Base-by-base conservation (phyloP, 2,888 invertebrate species). In the Hyalella azteca region DNA sequence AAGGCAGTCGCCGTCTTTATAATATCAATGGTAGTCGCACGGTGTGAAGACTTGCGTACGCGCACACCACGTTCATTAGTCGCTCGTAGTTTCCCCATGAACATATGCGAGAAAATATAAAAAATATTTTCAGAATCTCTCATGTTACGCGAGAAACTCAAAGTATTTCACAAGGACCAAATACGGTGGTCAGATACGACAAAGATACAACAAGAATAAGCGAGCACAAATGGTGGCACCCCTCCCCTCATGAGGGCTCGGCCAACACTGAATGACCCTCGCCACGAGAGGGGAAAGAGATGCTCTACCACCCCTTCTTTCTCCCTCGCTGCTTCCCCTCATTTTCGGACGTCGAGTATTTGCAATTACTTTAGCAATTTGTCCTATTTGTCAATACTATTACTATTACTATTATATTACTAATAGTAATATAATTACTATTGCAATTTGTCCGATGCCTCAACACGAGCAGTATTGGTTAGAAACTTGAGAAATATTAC, bases 361-460 rank as follows among this genome's bases (percentile, higher is more conserved):
- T 54, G 22, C 54, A 22, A 54, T 54, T 54, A 54, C 54, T 54
- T 54, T 54, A 29, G 26, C 54, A 54, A 54, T 54, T 54, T 54
- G 54, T 22, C 54, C 54, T 22, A 54, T 54, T 22, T 29, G 26
- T 54, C 54, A 26, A 11, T 29, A 54, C 19, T 22, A 29, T 7
- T 29, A 11, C 11, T 29, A 54, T 54, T 29, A n/a, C n/a, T n/a
- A n/a, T n/a, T n/a, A n/a, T n/a, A n/a, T n/a, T n/a, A n/a, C n/a
- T n/a, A n/a, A n/a, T n/a, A n/a, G n/a, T n/a, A n/a, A n/a, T n/a
- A n/a, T n/a, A 22, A 54, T 54, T 54, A 54, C 54, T 54, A 26
- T 54, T 22, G 26, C 54, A 54, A 54, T 54, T 54, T 54, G 54
- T 22, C 54, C 54, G 54, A 54, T 54, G 54, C 54, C 54, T 54